Base-by-base conservation (phyloP, 1,140 invertebrate species). In the Bombus huntii region DNA sequence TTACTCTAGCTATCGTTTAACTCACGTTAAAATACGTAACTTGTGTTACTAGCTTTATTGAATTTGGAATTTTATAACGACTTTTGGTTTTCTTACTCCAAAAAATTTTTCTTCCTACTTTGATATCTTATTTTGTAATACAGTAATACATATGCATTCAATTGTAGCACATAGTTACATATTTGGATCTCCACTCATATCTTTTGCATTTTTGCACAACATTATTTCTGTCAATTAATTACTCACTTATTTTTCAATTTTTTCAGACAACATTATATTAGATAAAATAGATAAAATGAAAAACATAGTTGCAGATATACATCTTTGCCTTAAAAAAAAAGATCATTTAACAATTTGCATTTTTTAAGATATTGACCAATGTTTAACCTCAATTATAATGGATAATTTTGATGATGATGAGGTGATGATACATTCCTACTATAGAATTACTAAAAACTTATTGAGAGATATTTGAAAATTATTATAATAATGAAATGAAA, bases 1-100 rank as follows among this genome's bases (percentile, higher is more conserved):
- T 83, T 68, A 70, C 42, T 82, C 65, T 76, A 76, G 53, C 80
- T 78, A 57, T 82, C 42, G 66, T 83, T 65, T 47, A 5, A 65
- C 73, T 22, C 22, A 70, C 31, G 28, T 70, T 70, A 65, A 81
- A 73, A 78, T 37, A 73, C 34, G 12, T 10, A 85, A 28, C 22
- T 39, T 15, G 3, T 66, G 12, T 73, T 57, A 73, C 22, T 13
- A 53, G 62, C 13, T 65, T 57, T 66, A 44, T 28, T 8, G 3
- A 42, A 42, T 28, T n/a, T 10, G 10, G 2, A 47, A 18, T 42
- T n/a, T 37, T 76, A 62, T 44, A 25, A 44, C 28, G 15, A 18
- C 22, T 68, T 85, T 25, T 44, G 25, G 25, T 44, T 44, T 15
- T 62, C 10, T n/a, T 9, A 34, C 12, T 25, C 0, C 28, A 18